Evolutionary conservation across 1,140 invertebrate genomes (phyloP).

Genomic region (Anagrus nilaparvatae): DNA sequence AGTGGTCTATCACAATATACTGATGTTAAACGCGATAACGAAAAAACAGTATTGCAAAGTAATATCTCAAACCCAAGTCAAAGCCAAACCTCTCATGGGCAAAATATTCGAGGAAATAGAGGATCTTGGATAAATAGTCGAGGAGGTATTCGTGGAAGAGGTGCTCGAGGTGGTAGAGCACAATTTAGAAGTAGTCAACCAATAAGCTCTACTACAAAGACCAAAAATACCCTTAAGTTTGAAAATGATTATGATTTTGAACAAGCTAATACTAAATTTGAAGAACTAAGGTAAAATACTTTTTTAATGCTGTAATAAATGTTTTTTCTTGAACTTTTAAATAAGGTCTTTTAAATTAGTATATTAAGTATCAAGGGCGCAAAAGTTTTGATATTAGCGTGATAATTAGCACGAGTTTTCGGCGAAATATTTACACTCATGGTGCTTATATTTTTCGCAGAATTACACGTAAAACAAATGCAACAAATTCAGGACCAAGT

Average conservation of each 20-base stretch:
- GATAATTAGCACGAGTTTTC: too few species aligned
- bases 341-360: too few species aligned
- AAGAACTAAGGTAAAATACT: conserved; percentile 76
- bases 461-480: too few species aligned
- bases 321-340: too few species aligned
- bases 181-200: conserved; percentile 30
- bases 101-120: conserved; percentile 44
- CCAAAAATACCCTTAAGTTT: conserved; percentile 77
- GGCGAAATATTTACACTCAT: too few species aligned
- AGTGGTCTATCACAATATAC: conserved; percentile 36
- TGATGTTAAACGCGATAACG: conserved; percentile 28
- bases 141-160: conserved; percentile 23
- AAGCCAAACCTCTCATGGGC: too few species aligned
- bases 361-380: too few species aligned
- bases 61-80: too few species aligned
- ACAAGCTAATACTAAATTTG: conserved; percentile 91
- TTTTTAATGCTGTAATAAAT: too few species aligned
- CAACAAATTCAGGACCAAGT: too few species aligned
- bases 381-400: too few species aligned
- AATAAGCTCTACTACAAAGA: conserved; percentile 30
- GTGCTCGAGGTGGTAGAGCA: conserved; percentile 21
- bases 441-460: too few species aligned
- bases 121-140: conserved; percentile 37
- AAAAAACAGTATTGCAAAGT: conserved; percentile 28
- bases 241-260: conserved; percentile 97